phyloP scores from a whole-genome alignment of 1,140 invertebrate species.

The Anthonomus grandis region DNA sequence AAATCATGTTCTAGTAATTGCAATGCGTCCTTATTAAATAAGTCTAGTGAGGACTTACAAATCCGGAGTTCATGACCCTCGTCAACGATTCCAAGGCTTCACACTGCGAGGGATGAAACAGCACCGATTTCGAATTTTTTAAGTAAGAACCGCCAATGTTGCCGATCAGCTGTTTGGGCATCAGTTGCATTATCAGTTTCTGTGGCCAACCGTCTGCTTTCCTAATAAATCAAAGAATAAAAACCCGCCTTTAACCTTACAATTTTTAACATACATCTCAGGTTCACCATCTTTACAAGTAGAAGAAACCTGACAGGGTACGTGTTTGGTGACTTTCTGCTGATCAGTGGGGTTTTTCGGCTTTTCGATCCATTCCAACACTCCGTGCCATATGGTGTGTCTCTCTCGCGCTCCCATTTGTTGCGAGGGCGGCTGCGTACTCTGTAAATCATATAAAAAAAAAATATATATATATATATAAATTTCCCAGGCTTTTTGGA shows the following conservation, averaged over 20 bases:
- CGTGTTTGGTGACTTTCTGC: slow-evolving; percentile 75
- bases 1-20: background rate
- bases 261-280: slow-evolving; percentile 62
- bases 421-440: slow-evolving; percentile 35
- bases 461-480: no score
- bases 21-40: background rate
- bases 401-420: slow-evolving; percentile 53
- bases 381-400: slow-evolving; percentile 79
- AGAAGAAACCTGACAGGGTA: slow-evolving; percentile 79
- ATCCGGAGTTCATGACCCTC: slow-evolving; percentile 86
- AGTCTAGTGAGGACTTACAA: slow-evolving; percentile 63
- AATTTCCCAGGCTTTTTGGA: no score
- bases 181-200: slow-evolving; percentile 88
- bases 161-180: slow-evolving; percentile 87
- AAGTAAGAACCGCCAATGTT: slow-evolving; percentile 82
- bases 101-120: slow-evolving; percentile 74
- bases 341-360: slow-evolving; percentile 65
- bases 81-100: slow-evolving; percentile 80
- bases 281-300: slow-evolving; percentile 78
- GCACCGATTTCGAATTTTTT: slow-evolving; percentile 83
- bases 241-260: background rate
- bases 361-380: slow-evolving; percentile 91
- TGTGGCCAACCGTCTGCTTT: slow-evolving; percentile 90
- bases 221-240: slow-evolving; percentile 49
- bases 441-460: slow-evolving; percentile 27